Percentiles rank a stretch among this genome's conserved stretches.
phyloP scores from a whole-genome alignment of 1,140 invertebrate genomes.

The Orchestia grillus region DNA sequence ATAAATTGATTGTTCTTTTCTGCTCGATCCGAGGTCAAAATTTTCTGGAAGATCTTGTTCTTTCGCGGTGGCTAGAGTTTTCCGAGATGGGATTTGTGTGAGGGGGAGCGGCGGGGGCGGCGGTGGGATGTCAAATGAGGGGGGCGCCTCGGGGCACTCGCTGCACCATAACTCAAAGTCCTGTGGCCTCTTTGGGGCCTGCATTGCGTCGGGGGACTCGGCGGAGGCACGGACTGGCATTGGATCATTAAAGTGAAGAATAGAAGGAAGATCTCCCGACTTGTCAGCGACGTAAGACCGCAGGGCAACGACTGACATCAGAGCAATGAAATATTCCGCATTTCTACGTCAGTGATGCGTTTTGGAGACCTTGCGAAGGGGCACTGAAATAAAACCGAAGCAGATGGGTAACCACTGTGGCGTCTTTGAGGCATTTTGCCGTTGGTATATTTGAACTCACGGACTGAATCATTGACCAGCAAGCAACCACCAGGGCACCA shows the following conservation, averaged over 20 bases:
- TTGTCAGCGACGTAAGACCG: background rate
- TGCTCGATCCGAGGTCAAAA: background rate
- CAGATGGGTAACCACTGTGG: too few species aligned
- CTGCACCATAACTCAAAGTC: slow-evolving; percentile 1
- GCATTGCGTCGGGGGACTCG: background rate
- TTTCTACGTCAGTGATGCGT: background rate
- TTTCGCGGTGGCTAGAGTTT: background rate
- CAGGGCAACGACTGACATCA: background rate
- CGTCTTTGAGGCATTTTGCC: too few species aligned
- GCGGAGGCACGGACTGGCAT: background rate
- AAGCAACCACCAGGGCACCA: too few species aligned
- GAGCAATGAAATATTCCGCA: background rate
- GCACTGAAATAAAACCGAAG: too few species aligned
- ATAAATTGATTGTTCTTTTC: slow-evolving; percentile 13
- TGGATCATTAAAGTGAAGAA: background rate
- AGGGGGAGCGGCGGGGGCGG: background rate
- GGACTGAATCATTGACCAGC: too few species aligned
- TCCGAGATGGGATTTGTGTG: background rate
- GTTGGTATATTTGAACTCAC: too few species aligned
- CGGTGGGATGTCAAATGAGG: background rate
- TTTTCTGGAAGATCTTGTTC: background rate
- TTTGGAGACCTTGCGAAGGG: background rate
- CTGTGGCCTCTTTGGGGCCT: background rate
- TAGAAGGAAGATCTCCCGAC: background rate
- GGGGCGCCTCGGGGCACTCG: background rate